phyloP scores from a whole-genome alignment of 2,888 invertebrate genomes.

The Drosophila limbata region DNA sequence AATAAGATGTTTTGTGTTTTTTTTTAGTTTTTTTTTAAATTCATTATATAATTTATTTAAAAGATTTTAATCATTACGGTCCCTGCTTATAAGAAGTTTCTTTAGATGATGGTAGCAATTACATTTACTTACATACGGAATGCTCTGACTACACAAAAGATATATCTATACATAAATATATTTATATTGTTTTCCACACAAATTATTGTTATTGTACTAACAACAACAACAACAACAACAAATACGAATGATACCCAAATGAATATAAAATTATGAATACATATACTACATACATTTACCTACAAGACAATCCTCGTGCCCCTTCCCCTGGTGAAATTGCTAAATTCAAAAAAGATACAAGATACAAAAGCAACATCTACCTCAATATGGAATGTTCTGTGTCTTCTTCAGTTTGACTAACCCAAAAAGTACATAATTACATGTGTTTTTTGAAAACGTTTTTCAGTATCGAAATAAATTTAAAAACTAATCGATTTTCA shows the following conservation, averaged over 20 bases:
- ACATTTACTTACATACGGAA: constrained; percentile 58
- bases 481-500: constrained; percentile 85
- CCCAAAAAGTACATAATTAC: constrained; percentile 18
- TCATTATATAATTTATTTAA: not conserved
- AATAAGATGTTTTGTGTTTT: too few relatives aligned
- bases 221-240: constrained; percentile 31
- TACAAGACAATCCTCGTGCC: constrained; percentile 22
- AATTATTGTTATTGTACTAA: constrained; percentile 27
- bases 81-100: constrained; percentile 55
- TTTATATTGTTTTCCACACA: constrained; percentile 47
- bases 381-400: constrained; percentile 45
- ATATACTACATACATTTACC: constrained; percentile 29
- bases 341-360: constrained; percentile 24
- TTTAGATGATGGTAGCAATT: constrained; percentile 53
- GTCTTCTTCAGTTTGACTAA: constrained; percentile 46
- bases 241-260: constrained; percentile 32
- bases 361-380: constrained; percentile 34
- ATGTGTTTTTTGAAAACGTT: constrained; percentile 15
- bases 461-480: constrained; percentile 73
- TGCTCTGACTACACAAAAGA: constrained; percentile 51
- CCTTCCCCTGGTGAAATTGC: constrained; percentile 11
- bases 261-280: constrained; percentile 10
- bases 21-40: too few relatives aligned
- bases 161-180: constrained; percentile 31
- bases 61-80: too few relatives aligned